Evolutionary conservation across 2,113 vertebrate species (phyloP).

Genomic region (Zosterops pallidus): DNA sequence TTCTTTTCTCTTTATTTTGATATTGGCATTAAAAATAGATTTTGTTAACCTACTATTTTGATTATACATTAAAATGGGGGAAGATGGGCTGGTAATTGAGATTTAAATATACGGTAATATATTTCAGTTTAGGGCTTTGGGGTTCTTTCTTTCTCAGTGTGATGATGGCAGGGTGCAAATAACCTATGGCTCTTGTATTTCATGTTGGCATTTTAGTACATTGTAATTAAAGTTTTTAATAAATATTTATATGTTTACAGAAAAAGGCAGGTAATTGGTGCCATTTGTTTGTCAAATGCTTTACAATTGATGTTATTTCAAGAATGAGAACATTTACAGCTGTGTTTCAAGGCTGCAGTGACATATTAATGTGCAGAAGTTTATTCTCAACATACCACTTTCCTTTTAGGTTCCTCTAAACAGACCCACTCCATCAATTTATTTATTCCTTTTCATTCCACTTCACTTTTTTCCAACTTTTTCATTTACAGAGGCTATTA

Average conservation of each 20-base stretch:
- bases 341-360: background rate
- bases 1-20: background rate
- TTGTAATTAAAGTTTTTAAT: slow-evolving; percentile 31
- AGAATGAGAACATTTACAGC: background rate
- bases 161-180: background rate
- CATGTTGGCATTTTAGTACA: background rate
- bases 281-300: slow-evolving; percentile 7
- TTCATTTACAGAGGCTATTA: slow-evolving; percentile 89
- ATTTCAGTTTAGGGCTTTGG: background rate
- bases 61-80: background rate
- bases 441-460: background rate
- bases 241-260: slow-evolving; percentile 54
- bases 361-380: background rate
- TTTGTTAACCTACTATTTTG: background rate
- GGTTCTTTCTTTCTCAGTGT: background rate
- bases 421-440: background rate
- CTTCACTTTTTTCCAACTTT: slow-evolving; percentile 15
- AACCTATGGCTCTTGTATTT: background rate
- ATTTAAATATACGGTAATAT: background rate
- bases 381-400: background rate
- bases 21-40: background rate
- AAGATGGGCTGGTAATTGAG: background rate
- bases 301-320: background rate
- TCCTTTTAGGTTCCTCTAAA: background rate
- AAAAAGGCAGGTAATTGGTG: slow-evolving; percentile 34